Base-by-base conservation (phyloP, 1,140 invertebrate species). In the Drosophila malerkotliana region DNA sequence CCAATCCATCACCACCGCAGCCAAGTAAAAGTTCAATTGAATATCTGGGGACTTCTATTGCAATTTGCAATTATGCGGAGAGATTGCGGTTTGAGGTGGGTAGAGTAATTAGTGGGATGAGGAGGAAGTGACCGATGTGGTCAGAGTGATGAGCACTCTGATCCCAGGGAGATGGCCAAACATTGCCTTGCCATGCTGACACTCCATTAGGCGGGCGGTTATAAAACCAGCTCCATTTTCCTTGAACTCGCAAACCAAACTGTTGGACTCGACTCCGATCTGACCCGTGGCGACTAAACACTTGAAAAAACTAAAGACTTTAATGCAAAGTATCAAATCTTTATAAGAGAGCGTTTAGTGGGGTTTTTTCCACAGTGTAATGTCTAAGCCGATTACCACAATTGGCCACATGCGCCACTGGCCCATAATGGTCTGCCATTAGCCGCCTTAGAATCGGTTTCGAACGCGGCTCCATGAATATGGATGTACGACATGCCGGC, bases 181-280 rank as follows among this genome's bases (percentile, higher is more conserved):
- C 37, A 12, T 26, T 52, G 54, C 72, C 61, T 59, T 55, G 61
- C 53, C 60, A 47, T 56, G 44, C 54, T 67, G 67, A 60, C 59
- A 72, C 54, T 34, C 56, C 66, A 77, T 78, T 78, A 78, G 49
- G 55, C 48, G 54, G 44, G 41, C 28, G 14, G 53, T 30, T 56
- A 68, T 57, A 74, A 82, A 84, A 64, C 80, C 63, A 69, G 72
- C 72, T 85, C 67, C 75, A 81, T 87, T 87, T 83, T 88, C 82
- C 82, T 88, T 87, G 82, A 87, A 87, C 82, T 63, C 56, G 55
- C 39, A 73, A 74, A 45, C 39, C 18, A 14, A 45, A 68, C 15
- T 48, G 47, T 52, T 67, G 47, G 59, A 51, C 45, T 26, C 59
- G 45, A 67, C 59, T 67, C 60, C 3, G 28, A 58, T 48, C 56